phyloP scores from a whole-genome alignment of 2,888 invertebrate genomes.

The Brassicogethes aeneus region DNA sequence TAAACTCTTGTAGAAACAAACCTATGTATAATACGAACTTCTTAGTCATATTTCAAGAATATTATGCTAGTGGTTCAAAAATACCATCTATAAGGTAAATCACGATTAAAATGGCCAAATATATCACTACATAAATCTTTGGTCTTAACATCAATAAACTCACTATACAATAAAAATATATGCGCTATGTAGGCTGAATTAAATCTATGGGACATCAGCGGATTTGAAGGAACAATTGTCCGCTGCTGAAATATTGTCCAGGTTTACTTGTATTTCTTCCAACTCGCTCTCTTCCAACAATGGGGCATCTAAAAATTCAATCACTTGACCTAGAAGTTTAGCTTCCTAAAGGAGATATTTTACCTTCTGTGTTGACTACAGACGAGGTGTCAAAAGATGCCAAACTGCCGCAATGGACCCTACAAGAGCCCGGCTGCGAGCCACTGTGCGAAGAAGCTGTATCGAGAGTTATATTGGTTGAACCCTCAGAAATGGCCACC shows the following conservation, averaged over 20 bases:
- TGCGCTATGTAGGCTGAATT: not conserved
- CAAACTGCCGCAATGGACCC: slow-evolving; percentile 47
- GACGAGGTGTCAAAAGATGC: slow-evolving; percentile 45
- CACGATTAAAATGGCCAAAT: too few relatives aligned
- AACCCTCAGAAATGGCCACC: slow-evolving; percentile 45
- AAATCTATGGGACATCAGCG: not conserved
- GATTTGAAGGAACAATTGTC: slow-evolving; percentile 36
- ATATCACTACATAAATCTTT: not conserved
- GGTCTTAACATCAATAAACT: not conserved
- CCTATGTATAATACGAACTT: too few relatives aligned
- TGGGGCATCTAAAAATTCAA: slow-evolving; percentile 33
- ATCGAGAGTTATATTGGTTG: slow-evolving; percentile 47
- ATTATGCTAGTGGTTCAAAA: too few relatives aligned
- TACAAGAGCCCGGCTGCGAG: slow-evolving; percentile 44
- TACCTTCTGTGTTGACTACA: slow-evolving; percentile 47
- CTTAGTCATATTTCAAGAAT: too few relatives aligned
- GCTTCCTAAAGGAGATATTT: slow-evolving; percentile 5
- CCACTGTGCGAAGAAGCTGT: slow-evolving; percentile 44
- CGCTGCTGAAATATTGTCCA: slow-evolving; percentile 34
- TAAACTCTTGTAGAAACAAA: too few relatives aligned
- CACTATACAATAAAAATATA: not conserved
- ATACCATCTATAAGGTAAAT: too few relatives aligned
- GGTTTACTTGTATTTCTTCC: slow-evolving; percentile 34
- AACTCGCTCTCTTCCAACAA: slow-evolving; percentile 39
- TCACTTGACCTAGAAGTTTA: too few relatives aligned